Conservation (phyloP, 2,888 invertebrate species). For the Melanchra persicariae region DNA sequence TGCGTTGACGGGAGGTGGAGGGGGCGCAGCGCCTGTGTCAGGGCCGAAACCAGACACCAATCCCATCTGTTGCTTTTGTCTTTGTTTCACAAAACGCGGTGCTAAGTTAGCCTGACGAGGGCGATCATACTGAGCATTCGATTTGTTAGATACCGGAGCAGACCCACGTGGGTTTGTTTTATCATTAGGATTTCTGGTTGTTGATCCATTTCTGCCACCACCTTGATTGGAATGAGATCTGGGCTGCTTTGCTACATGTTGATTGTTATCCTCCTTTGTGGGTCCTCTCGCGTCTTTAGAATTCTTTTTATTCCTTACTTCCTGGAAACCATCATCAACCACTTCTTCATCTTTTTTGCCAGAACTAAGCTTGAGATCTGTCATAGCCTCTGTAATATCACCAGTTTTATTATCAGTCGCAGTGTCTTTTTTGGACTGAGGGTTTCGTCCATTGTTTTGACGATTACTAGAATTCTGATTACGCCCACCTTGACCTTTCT, state of each 20-base stretch:
- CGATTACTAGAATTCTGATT: constrained; percentile 82
- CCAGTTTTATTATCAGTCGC: constrained; percentile 79
- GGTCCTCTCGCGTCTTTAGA: constrained; percentile 91
- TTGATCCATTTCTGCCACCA: constrained; percentile 85
- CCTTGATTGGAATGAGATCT: constrained; percentile 88
- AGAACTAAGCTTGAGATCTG: constrained; percentile 82
- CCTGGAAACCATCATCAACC: constrained; percentile 95
- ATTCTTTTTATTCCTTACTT: constrained; percentile 95
- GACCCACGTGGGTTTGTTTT: constrained; percentile 82
- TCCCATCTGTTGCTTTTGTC: constrained; percentile 90
- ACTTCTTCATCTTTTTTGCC: constrained; percentile 87
- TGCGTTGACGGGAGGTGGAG: constrained; percentile 94
- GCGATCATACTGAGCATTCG: constrained; percentile 83
- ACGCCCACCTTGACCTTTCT: constrained; percentile 80
- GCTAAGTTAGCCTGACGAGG: constrained; percentile 92
- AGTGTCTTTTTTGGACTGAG: constrained; percentile 79
- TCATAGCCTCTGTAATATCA: constrained; percentile 85
- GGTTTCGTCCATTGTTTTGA: constrained; percentile 79
- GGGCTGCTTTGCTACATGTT: constrained; percentile 79
- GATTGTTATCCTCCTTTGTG: constrained; percentile 81
- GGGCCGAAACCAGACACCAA: constrained; percentile 84
- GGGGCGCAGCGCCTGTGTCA: constrained; percentile 91
- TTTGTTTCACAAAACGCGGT: constrained; percentile 95
- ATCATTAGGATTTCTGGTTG: constrained; percentile 84
- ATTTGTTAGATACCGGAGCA: constrained; percentile 80